Conservation (phyloP, 1,140 invertebrate genomes). For the Papilio machaon region DNA sequence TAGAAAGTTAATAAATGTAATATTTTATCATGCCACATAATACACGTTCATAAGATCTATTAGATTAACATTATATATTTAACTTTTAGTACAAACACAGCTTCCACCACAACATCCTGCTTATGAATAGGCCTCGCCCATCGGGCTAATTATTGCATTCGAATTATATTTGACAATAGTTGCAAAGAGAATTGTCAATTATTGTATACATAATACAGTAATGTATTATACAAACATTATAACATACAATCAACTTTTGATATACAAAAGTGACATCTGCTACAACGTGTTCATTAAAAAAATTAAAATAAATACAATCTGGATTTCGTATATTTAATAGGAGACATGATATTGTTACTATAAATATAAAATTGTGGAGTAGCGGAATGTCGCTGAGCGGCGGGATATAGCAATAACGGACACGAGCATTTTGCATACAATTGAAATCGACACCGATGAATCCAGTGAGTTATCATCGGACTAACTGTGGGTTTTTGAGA, state of each 20-base stretch:
- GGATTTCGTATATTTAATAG: background rate
- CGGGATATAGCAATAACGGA: slow-evolving; percentile 1
- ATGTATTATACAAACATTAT: background rate
- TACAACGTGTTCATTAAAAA: background rate
- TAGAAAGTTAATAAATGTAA: background rate
- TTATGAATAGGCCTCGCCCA: background rate
- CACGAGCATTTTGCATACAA: background rate
- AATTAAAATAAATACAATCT: background rate
- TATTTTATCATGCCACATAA: slow-evolving; percentile 11
- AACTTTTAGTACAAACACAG: background rate
- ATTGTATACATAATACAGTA: background rate
- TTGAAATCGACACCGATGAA: background rate
- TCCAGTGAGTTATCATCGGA: background rate
- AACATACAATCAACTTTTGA: background rate
- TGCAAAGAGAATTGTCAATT: background rate
- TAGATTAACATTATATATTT: background rate
- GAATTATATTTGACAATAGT: background rate
- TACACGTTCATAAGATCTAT: background rate
- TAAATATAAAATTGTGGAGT: background rate
- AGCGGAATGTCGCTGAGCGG: background rate
- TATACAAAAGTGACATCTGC: background rate
- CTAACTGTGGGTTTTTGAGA: no score
- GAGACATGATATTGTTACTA: background rate
- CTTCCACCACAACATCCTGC: background rate
- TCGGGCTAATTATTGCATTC: background rate